Base-by-base conservation (phyloP, 2,888 invertebrate genomes). In the Orchestes rusci region DNA sequence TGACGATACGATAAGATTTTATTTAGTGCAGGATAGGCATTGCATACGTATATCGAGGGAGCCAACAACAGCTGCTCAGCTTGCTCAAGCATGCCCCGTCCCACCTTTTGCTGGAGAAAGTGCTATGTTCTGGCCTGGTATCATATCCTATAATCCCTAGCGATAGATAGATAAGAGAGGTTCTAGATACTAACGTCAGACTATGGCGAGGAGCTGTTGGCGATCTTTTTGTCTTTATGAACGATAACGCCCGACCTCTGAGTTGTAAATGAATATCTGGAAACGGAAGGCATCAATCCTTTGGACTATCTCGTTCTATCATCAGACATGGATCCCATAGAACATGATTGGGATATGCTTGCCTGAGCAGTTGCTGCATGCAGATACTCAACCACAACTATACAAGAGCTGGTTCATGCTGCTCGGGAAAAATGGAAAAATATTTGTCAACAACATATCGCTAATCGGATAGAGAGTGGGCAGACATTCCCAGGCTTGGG, bases 191-290 rank as follows among this genome's bases (percentile, higher is more conserved):
- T 30, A 10, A 30, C 30, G 30, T 30, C 7, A 30, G 7, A 13
- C 12, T 30, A 30, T 30, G 30, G 30, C 30, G 30, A 36, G 20
- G 23, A 19, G 18, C 5, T 36, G 23, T 23, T 36, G 12, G 23
- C 15, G 36, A 36, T 19, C 7, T 13, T 23, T 36, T 36, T 23
- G 36, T 36, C 13, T 36, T 36, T 13, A 36, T 36, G 23, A 23
- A 36, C 15, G 36, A 36, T 16, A 36, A 36, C 12, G 36, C 23
- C 23, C 36, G 20, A 36, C 23, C 36, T 36, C 36, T 23, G 36
- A 36, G 23, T 23, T 23, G 36, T 36, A 5, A 19, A 36, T 36
- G 36, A 36, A 4, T 36, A 36, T 13, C 23, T 30, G 30, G 30
- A 30, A 30, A n/a, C 30, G 30, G 8, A 30, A 30, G 30, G 30